Evolutionary conservation across 1,140 invertebrate species (phyloP).

Genomic region (Lordiphosa clarofinis): DNA sequence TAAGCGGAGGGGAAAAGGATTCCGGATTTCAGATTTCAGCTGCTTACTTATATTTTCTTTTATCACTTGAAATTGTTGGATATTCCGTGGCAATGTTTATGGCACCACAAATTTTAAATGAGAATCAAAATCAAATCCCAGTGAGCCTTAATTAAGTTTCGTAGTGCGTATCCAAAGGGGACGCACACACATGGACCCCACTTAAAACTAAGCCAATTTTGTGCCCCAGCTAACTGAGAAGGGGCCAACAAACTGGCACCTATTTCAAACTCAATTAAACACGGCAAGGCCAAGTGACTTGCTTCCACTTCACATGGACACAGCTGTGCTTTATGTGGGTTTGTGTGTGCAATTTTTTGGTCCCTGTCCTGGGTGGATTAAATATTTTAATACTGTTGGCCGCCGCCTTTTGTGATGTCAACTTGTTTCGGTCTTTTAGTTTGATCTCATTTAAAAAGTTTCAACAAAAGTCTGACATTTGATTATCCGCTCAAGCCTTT

Average conservation of each 20-base stretch:
- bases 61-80: constrained; percentile 16
- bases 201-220: constrained; percentile 70
- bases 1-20: constrained; percentile 3
- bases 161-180: constrained; percentile 8
- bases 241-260: constrained; percentile 47
- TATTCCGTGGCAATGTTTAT: constrained; percentile 23
- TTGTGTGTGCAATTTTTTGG: constrained; percentile 19
- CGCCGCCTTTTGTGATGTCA: constrained; percentile 8
- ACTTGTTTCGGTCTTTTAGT: constrained; percentile 24
- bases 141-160: constrained; percentile 41
- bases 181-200: constrained; percentile 13
- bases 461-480: constrained; percentile 12
- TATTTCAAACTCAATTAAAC: constrained; percentile 78
- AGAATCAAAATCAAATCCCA: constrained; percentile 35
- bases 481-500: constrained; percentile 5
- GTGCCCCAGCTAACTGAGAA: constrained; percentile 16
- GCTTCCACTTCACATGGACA: constrained; percentile 13
- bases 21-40: constrained; percentile 10
- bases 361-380: constrained; percentile 28
- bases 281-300: constrained; percentile 37
- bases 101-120: constrained; percentile 28
- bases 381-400: constrained; percentile 48
- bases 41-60: constrained; percentile 6
- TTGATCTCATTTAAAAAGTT: constrained; percentile 46
- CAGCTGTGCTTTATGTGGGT: constrained; percentile 46